A percentile compares a stretch with the other conserved stretches of the same genome.
Conservation (phyloP, 1,140 invertebrate genomes). For the Zaprionus ornatus region DNA sequence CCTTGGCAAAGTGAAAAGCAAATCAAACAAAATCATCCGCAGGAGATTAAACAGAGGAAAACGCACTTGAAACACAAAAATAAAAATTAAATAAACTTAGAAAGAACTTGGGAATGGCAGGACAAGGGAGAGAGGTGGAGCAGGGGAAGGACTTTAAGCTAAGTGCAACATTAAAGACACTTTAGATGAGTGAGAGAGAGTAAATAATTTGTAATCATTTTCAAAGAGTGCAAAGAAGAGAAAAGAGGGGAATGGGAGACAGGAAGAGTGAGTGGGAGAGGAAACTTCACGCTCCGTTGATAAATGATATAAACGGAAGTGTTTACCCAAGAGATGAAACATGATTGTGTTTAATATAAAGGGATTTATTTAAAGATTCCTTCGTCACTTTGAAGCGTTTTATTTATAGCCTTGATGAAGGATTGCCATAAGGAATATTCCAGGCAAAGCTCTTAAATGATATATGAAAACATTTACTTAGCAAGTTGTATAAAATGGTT, state of each 20-base stretch:
- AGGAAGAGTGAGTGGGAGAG: neutral
- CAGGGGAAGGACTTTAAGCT: neutral
- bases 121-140: neutral
- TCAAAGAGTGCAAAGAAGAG: neutral
- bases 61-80: neutral
- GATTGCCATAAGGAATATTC: neutral
- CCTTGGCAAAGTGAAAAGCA: constrained; percentile 12
- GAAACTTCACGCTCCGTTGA: constrained; percentile 2
- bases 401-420: neutral
- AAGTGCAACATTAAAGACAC: constrained; percentile 27
- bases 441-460: neutral
- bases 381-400: constrained; percentile 3
- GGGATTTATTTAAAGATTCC: constrained; percentile 8
- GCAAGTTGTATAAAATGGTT: neutral
- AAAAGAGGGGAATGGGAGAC: neutral
- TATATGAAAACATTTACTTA: neutral
- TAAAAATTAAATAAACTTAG: neutral
- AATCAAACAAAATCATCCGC: constrained; percentile 39
- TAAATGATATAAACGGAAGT: constrained; percentile 20
- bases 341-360: constrained; percentile 9
- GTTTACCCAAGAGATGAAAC: constrained; percentile 11
- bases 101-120: neutral
- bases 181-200: constrained; percentile 2
- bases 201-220: constrained; percentile 30
- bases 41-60: constrained; percentile 27